These are phyloP conservation scores for Morelia viridis DNA, from an alignment of 2,797 vertebrate species.

Conservation along the genomic window DNA sequence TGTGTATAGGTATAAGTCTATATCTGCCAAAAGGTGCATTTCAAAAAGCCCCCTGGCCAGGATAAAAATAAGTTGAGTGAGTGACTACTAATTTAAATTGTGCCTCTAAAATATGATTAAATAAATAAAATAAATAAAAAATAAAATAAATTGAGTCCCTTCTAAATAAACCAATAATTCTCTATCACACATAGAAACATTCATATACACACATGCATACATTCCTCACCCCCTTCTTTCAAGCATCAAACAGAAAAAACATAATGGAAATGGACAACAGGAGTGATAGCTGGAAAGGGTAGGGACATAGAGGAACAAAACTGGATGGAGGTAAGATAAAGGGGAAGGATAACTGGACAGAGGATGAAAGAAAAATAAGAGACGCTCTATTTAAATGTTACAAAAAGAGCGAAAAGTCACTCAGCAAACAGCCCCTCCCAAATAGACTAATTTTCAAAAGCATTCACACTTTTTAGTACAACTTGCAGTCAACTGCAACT, in stretches of 20 bases:
- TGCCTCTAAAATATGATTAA: neutral
- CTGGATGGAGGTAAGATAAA: neutral
- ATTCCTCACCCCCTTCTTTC: neutral
- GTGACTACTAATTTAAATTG: neutral
- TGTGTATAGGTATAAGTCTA: neutral
- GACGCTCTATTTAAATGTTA: neutral
- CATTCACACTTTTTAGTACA: neutral
- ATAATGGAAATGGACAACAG: neutral
- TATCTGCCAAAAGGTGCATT: neutral
- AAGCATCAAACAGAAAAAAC: neutral
- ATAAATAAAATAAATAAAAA: neutral
- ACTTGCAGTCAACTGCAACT: neutral
- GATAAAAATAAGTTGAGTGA: neutral
- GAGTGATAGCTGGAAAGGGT: neutral
- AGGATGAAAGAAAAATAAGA: neutral
- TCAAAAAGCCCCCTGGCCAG: neutral
- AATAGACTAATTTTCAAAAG: neutral
- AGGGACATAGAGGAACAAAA: neutral
- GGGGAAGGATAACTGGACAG: neutral
- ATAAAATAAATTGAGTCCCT: neutral
- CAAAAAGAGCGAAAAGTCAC: neutral
- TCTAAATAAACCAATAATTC: neutral
- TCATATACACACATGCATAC: neutral
- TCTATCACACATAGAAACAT: neutral
- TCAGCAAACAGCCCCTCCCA: neutral